Base-by-base conservation (phyloP, 2,797 vertebrate genomes). In the Saxicola maurus region DNA sequence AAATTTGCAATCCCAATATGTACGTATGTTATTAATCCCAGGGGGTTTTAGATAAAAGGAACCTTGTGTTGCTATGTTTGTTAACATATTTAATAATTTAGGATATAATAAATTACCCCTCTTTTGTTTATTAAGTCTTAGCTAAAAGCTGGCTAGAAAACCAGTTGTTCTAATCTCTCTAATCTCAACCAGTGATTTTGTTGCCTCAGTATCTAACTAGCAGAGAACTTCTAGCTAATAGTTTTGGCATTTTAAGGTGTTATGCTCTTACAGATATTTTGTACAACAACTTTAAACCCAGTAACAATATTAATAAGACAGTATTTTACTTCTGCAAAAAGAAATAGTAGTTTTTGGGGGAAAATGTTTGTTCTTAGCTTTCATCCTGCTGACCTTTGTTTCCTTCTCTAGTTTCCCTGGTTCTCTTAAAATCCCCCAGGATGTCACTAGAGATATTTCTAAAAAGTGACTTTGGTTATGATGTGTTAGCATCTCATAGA, bases 91-190 rank as follows among this genome's bases (percentile, higher is more conserved):
- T 51, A 68, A 81, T 76, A 3, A 94, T 89, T 91, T 87, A 86
- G 83, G 24, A 78, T 67, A 62, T 53, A 83, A 93, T 86, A 90
- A 93, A 92, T 91, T 91, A 86, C 60, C 59, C 48, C 59, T 79
- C 67, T 89, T 93, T 91, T 89, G 35, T 89, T 94, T 81, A 91
- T 93, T 87, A 92, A 86, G 68, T 80, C 7, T 83, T 75, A 89
- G 38, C 46, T 64, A 86, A 92, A 91, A 89, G 73, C 80, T 83
- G 82, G 8, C 62, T 90, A 59, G 67, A 83, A 90, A 89, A 60
- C 30, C 55, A 60, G 46, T 60, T 60, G 31, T n/a, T 89, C 74
- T 92, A 92, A 94, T 89, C 90, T 91, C 73, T 87, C 71, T 92
- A 91, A 94, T 92, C 90, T 86, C 86, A 93, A 86, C 20, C 49